Evolutionary conservation across 2,113 vertebrate species (phyloP).

Genomic region (Condylura cristata): DNA sequence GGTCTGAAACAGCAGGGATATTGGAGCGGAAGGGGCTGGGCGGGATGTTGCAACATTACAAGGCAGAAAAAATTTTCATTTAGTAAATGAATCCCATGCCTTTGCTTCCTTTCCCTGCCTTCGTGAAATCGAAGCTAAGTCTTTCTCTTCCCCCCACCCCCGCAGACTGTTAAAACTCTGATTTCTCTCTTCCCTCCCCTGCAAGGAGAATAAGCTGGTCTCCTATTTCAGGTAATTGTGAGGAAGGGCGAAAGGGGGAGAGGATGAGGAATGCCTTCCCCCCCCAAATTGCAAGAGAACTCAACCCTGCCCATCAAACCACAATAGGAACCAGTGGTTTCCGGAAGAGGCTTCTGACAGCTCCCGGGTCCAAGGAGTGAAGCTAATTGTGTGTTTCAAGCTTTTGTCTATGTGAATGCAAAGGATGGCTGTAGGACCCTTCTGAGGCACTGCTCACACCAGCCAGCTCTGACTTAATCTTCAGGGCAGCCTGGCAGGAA

Average conservation of each 20-base stretch:
- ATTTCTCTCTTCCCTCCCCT: slow-evolving; percentile 22
- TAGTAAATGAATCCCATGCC: slow-evolving; percentile 20
- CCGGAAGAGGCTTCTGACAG: background rate
- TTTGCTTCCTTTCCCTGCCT: background rate
- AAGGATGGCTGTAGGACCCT: background rate
- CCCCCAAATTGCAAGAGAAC: background rate
- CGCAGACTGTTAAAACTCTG: background rate
- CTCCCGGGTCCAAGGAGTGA: background rate
- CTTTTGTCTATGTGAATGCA: background rate
- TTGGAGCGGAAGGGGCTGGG: background rate
- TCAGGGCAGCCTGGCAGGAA: background rate
- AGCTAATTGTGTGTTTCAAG: background rate
- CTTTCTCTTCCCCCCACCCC: background rate
- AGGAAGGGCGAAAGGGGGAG: background rate
- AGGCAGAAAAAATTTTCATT: background rate
- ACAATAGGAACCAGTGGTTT: background rate
- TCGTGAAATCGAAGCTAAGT: background rate
- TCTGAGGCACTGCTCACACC: background rate
- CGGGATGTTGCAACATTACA: background rate
- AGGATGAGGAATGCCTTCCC: background rate
- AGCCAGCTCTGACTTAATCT: background rate
- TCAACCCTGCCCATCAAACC: background rate
- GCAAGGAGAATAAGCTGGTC: background rate
- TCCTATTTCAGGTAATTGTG: slow-evolving; percentile 31
- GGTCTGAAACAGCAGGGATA: slow-evolving; percentile 2